Conservation (phyloP, 2,113 vertebrate genomes). For the Bubo blakistoni region DNA sequence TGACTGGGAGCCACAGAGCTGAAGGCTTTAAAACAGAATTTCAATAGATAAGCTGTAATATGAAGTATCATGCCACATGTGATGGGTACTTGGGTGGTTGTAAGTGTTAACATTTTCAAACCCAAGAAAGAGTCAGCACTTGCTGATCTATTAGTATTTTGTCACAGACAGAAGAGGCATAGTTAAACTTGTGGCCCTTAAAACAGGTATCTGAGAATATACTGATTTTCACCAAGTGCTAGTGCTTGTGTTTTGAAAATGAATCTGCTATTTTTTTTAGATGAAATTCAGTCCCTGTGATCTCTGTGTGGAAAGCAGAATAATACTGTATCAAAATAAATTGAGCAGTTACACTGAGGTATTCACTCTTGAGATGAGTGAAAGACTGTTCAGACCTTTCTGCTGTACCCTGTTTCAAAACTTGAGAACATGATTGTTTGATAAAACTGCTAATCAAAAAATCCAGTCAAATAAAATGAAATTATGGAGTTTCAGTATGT, state of each 20-base stretch:
- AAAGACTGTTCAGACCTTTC: background rate
- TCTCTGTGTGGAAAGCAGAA: background rate
- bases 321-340: background rate
- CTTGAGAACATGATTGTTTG: background rate
- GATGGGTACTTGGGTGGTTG: fast-evolving
- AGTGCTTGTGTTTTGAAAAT: background rate
- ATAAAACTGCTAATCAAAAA: background rate
- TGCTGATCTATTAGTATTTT: background rate
- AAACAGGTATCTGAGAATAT: background rate
- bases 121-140: background rate
- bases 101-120: background rate
- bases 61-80: background rate
- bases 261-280: background rate
- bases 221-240: background rate
- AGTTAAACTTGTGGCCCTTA: background rate
- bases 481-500: background rate
- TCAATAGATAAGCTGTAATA: background rate
- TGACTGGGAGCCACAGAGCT: background rate
- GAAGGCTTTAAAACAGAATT: background rate
- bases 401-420: background rate
- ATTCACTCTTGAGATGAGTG: background rate
- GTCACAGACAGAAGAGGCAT: background rate
- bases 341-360: background rate
- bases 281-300: background rate
- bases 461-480: background rate